Percentiles rank a stretch among this genome's conserved stretches.
These are phyloP conservation scores for Leptopilina myrica DNA, from an alignment of 2,888 invertebrate species.

Conservation along the genomic window DNA sequence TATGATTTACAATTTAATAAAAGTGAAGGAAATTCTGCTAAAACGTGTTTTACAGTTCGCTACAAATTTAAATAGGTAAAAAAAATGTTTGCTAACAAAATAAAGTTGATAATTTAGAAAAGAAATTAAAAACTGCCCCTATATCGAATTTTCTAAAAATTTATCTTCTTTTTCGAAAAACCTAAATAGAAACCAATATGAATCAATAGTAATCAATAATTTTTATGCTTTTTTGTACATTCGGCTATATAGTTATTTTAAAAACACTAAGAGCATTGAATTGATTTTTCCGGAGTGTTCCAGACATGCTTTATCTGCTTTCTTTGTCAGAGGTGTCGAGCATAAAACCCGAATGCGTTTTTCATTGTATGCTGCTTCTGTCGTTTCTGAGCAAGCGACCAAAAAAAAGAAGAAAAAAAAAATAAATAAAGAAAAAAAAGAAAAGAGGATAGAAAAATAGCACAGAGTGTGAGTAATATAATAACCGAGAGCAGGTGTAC, in stretches of 20 bases:
- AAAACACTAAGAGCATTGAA: slow-evolving; percentile 20
- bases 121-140: too few species aligned
- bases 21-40: too few species aligned
- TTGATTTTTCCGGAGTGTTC: slow-evolving; percentile 18
- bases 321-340: slow-evolving; percentile 19
- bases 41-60: too few species aligned
- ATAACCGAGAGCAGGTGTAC: slow-evolving; percentile 8
- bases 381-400: neutral
- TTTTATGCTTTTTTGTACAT: neutral
- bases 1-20: too few species aligned
- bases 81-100: too few species aligned
- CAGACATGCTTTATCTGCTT: slow-evolving; percentile 12
- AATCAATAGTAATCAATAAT: slow-evolving; percentile 17
- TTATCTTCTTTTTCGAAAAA: too few species aligned
- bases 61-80: too few species aligned
- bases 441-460: slow-evolving; percentile 1
- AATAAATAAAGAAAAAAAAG: too few species aligned
- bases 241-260: slow-evolving; percentile 1
- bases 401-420: neutral
- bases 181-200: neutral
- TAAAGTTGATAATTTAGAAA: too few species aligned
- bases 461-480: slow-evolving; percentile 6
- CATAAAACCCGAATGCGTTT: slow-evolving; percentile 28
- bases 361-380: slow-evolving; percentile 25
- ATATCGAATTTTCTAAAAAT: too few species aligned